A percentile compares a stretch with the other conserved stretches of the same genome.
Evolutionary conservation across 2,888 invertebrate genomes (phyloP).

Genomic region (Marronus borbonicus): DNA sequence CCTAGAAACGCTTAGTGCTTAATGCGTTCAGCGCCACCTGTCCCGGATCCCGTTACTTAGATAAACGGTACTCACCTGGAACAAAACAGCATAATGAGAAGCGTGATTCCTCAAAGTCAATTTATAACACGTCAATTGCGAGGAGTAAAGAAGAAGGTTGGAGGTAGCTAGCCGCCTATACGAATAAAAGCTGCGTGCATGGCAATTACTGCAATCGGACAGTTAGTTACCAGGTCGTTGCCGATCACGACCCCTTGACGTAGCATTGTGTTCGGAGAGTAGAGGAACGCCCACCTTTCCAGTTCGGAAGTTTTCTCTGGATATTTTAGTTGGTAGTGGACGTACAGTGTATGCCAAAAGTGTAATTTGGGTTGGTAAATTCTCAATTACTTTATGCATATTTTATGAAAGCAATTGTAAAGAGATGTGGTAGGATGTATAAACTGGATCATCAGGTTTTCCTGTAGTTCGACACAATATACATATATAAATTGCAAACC

Average conservation of each 20-base stretch:
- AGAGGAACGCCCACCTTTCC: conserved; percentile 5
- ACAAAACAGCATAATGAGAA: conserved; percentile 53
- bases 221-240: background rate
- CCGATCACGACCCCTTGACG: background rate
- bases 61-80: conserved; percentile 61
- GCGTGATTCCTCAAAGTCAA: conserved; percentile 19
- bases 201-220: conserved; percentile 28
- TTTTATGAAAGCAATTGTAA: too few relatives aligned
- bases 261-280: conserved; percentile 12
- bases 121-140: conserved; percentile 26
- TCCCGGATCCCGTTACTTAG: conserved; percentile 40
- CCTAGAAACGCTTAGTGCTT: conserved; percentile 31
- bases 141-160: conserved; percentile 11
- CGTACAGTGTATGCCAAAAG: conserved; percentile 2
- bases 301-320: background rate
- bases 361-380: background rate
- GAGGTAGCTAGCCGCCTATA: background rate
- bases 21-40: conserved; percentile 23
- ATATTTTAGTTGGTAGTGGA: background rate
- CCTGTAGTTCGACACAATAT: too few relatives aligned
- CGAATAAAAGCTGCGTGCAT: conserved; percentile 5
- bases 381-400: too few relatives aligned
- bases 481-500: too few relatives aligned
- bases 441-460: too few relatives aligned
- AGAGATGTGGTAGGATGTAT: too few relatives aligned